Base-by-base conservation (phyloP, 2,888 invertebrate species). In the Drosophila aldrichi region DNA sequence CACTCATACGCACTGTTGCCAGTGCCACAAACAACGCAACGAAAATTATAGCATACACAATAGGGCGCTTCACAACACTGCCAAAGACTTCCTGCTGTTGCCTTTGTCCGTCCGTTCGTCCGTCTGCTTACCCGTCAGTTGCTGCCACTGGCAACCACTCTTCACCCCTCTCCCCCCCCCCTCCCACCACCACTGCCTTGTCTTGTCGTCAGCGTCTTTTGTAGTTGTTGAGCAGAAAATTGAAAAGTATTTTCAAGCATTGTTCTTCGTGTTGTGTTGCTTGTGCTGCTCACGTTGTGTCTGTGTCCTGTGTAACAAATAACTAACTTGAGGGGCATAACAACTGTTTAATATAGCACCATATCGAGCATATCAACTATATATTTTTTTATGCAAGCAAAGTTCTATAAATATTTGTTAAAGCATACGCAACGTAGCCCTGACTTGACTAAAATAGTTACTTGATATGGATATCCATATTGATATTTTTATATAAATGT, bases 191-290 rank as follows among this genome's bases (percentile, higher is more conserved):
- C 16, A n/a, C 14, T 60, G 10, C 41, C 29, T 16, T 40, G 34
- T 34, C 25, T 70, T 55, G 25, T 61, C 60, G 40, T 59, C 64
- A 43, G 68, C 54, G 55, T 70, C 77, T 77, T 77, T 76, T 72
- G 82, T 67, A 83, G 84, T 83, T 90, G 86, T 87, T 87, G 86
- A 89, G 81, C 79, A 90, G 81, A 83, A 87, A 87, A 87, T 87
- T 87, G 86, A 87, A 87, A 87, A 90, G 87, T 90, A 83, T 76
- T 90, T 81, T 67, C 69, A 70, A 76, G 77, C 82, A 71, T 79
- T 85, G 76, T 70, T 75, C 58, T 63, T 81, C 61, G 70, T 54
- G 44, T 14, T 55, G 14, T 36, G 49, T 29, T 22, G 40, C n/a
- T 38, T 44, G 22, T 44, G 66, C 43, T 43, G 56, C 44, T 74